Base-by-base conservation (phyloP, 1,140 invertebrate species). In the Cydia pomonella region DNA sequence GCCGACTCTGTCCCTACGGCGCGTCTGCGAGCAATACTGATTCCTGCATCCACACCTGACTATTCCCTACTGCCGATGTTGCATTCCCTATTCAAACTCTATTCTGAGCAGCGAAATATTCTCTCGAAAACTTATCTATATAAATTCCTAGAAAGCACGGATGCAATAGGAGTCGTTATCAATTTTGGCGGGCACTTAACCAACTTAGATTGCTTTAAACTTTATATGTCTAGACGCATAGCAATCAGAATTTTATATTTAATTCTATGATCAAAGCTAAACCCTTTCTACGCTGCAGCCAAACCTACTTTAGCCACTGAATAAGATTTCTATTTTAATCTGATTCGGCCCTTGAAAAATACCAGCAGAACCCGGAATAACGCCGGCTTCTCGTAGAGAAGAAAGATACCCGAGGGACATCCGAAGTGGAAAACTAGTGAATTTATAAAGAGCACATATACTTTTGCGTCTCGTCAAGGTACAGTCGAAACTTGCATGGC, bases 21-120 rank as follows among this genome's bases (percentile, higher is more conserved):
- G 80, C 77, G 81, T 85, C 81, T 83, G 75, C 71, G 72, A 81
- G 80, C 80, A 82, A 81, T 85, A 83, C 79, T 81, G 82, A 87
- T 80, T 82, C 74, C 81, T 82, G 82, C 83, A 77, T 82, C 27
- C 76, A 76, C 82, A 84, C 85, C 86, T 90, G 82, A 79, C 83
- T 77, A 80, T 81, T 85, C 80, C 77, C 86, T 72, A 74, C 73
- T 72, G 76, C 76, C 76, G 73, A 77, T 76, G 72, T 80, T 78
- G 79, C 82, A 82, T 85, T 83, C 76, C 82, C 78, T 84, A 84
- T 88, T 84, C 85, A 84, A 88, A 86, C 83, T 86, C 83, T 80
- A 85, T 87, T 89, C 82, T 38, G 23, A 75, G 50, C 29, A 33
- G 63, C 23, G 59, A 76, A 72, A 77, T 73, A 74, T 75, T 75